Evolutionary conservation across 1,140 invertebrate species (phyloP).

Genomic region (Argopecten irradians): DNA sequence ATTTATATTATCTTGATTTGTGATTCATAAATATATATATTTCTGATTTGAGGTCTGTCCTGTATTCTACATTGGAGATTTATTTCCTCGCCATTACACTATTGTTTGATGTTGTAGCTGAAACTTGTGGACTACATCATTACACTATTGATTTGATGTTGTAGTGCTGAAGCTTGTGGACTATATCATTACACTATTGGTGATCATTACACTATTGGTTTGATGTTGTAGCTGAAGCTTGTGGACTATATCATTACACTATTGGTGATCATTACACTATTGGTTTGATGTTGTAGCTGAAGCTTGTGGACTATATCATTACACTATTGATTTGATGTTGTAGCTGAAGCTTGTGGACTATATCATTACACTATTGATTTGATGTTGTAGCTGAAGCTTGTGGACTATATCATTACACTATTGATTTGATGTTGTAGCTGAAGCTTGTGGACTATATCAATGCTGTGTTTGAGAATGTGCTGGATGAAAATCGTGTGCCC

Average conservation of each 20-base stretch:
- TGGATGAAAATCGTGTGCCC: constrained; percentile 33
- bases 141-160: neutral
- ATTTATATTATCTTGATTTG: no score
- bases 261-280: no score
- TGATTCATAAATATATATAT: no score
- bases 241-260: neutral
- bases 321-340: neutral
- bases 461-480: constrained; percentile 38
- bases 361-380: no score
- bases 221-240: no score
- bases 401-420: neutral
- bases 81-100: no score
- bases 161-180: neutral
- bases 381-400: neutral
- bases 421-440: constrained; percentile 36
- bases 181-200: neutral
- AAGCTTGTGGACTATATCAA: constrained; percentile 43
- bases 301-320: neutral
- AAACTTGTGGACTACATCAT: neutral
- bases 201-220: neutral
- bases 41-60: no score
- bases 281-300: neutral
- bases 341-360: no score
- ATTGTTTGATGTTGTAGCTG: neutral
- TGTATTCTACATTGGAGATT: no score